A percentile compares a stretch with the other conserved stretches of the same genome.
These are phyloP conservation scores for Chrysochloris asiatica DNA, from an alignment of 2,113 vertebrate genomes.

Conservation along the genomic window DNA sequence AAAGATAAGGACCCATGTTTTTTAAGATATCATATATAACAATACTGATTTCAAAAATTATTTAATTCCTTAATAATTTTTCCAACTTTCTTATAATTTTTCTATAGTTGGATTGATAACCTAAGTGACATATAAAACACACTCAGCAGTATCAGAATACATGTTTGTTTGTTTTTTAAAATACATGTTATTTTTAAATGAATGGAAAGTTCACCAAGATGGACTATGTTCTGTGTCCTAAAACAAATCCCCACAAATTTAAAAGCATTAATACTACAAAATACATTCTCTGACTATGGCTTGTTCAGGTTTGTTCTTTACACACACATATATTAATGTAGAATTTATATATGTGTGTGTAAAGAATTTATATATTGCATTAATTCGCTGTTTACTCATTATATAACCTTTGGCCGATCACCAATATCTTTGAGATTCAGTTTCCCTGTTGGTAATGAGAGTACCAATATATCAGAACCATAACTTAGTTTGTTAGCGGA, in stretches of 20 bases:
- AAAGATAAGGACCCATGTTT: neutral
- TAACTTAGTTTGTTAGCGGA: neutral
- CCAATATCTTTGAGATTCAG: neutral
- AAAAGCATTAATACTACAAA: neutral
- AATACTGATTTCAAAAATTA: conserved; percentile 9
- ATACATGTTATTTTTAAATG: neutral
- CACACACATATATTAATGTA: too few relatives aligned
- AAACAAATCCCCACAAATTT: neutral
- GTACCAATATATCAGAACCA: neutral
- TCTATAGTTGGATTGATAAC: neutral
- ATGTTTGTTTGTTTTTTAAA: neutral
- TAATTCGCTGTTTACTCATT: neutral
- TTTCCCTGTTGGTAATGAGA: conserved; percentile 18
- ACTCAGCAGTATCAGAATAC: neutral
- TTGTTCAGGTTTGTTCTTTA: too few relatives aligned
- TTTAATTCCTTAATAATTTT: conserved; percentile 3
- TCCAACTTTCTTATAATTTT: neutral
- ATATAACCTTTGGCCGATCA: neutral
- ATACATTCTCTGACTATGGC: neutral
- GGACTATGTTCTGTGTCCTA: neutral
- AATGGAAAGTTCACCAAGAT: neutral
- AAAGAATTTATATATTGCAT: neutral
- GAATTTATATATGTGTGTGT: too few relatives aligned
- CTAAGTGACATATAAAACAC: conserved; percentile 27
- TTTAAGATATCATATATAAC: neutral